Evolutionary conservation across 2,797 vertebrate genomes (phyloP).

Genomic region (Pseudopleuronectes americanus): DNA sequence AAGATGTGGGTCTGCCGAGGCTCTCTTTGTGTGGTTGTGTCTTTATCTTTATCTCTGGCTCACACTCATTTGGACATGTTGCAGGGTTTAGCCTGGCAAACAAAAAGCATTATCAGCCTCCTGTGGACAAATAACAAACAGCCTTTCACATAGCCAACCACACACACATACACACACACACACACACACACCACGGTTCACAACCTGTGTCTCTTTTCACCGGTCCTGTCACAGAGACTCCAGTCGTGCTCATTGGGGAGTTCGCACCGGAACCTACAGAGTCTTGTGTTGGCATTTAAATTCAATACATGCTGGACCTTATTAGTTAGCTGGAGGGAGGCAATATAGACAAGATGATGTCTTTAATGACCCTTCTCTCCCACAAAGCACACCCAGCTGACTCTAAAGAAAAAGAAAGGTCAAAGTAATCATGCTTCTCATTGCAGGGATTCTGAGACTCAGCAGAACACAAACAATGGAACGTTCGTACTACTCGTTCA

Average conservation of each 20-base stretch:
- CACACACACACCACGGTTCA: constrained; percentile 18
- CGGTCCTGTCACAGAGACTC: constrained; percentile 21
- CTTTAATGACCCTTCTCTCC: constrained; percentile 31
- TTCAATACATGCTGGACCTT: constrained; percentile 37
- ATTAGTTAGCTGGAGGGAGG: constrained; percentile 42
- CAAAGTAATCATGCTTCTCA: constrained; percentile 45
- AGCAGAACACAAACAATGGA: constrained; percentile 22
- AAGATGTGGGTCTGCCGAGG: constrained; percentile 43
- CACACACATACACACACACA: neutral
- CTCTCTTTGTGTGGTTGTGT: constrained; percentile 52
- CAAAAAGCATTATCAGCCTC: constrained; percentile 45
- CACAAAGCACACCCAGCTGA: constrained; percentile 25
- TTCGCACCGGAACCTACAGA: constrained; percentile 9
- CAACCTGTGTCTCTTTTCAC: constrained; percentile 17
- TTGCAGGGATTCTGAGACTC: constrained; percentile 19
- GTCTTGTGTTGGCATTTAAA: constrained; percentile 62
- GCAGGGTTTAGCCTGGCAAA: constrained; percentile 52
- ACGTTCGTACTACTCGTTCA: constrained; percentile 30
- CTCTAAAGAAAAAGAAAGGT: constrained; percentile 44
- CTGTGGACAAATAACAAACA: constrained; percentile 37
- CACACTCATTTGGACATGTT: constrained; percentile 54
- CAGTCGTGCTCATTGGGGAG: neutral
- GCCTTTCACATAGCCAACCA: constrained; percentile 29
- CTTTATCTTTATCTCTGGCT: constrained; percentile 61
- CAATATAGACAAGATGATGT: constrained; percentile 31